phyloP scores from a whole-genome alignment of 30 jellyfish, hydroid and myxozoan genomes.

The Aurelia sp. region DNA sequence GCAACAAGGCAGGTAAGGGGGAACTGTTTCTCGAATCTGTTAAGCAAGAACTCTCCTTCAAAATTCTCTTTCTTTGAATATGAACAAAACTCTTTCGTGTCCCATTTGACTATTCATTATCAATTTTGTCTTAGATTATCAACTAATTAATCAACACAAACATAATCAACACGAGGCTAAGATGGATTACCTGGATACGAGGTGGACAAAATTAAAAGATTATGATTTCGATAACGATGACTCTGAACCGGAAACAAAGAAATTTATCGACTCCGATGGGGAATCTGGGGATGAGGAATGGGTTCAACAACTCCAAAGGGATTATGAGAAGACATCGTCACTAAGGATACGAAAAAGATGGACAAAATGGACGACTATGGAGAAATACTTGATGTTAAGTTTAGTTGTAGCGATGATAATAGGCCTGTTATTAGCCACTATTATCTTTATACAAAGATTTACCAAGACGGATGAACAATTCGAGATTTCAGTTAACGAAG shows the following conservation, averaged over 20 bases:
- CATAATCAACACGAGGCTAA: not conserved
- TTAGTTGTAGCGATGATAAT: conserved; percentile 30
- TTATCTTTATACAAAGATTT: conserved; percentile 31
- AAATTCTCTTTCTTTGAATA: too few species aligned
- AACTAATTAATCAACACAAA: too few species aligned
- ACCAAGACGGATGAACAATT: conserved; percentile 6
- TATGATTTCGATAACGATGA: conserved; percentile 61
- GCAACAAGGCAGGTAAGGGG: too few species aligned
- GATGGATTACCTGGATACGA: conserved; percentile 74
- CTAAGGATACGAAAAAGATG: conserved; percentile 30
- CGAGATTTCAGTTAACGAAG: not conserved
- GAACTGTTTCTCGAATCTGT: too few species aligned
- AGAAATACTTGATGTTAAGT: conserved; percentile 47
- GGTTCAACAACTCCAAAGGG: conserved; percentile 95
- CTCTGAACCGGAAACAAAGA: conserved; percentile 53
- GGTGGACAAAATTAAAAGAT: conserved; percentile 74
- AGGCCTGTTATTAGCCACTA: conserved; percentile 39
- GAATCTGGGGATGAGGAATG: conserved; percentile 93
- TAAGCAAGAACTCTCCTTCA: too few species aligned
- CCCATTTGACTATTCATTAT: too few species aligned
- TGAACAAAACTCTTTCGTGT: too few species aligned
- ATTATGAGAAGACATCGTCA: conserved; percentile 61
- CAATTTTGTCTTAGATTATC: too few species aligned
- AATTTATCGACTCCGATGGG: conserved; percentile 77
- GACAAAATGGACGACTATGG: conserved; percentile 75